phyloP scores from a whole-genome alignment of 2,888 invertebrate genomes.

The Dryomyza anilis region DNA sequence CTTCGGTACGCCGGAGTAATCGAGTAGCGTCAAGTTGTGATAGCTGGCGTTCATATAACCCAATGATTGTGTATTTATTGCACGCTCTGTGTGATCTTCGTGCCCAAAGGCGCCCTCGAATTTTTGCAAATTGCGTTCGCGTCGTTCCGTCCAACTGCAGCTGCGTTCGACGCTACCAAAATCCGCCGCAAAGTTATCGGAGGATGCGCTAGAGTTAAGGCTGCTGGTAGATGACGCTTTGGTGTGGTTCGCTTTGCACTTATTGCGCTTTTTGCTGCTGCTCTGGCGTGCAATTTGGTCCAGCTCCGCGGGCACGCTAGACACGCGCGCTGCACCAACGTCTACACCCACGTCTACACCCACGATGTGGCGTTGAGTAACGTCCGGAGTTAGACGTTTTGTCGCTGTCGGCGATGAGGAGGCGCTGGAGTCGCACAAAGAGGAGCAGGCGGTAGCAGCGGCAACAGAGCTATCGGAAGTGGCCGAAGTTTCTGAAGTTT shows the following conservation, averaged over 20 bases:
- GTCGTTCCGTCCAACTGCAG: slow-evolving; percentile 51
- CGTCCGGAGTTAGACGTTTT: not conserved
- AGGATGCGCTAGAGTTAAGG: slow-evolving; percentile 1
- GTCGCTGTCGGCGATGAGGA: slow-evolving; percentile 39
- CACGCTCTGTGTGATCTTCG: not conserved
- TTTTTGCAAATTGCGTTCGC: slow-evolving; percentile 32
- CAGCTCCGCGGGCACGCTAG: slow-evolving; percentile 53
- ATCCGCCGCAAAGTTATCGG: slow-evolving; percentile 37
- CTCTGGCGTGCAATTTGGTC: slow-evolving; percentile 49
- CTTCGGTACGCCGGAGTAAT: slow-evolving; percentile 58
- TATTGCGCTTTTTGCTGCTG: slow-evolving; percentile 27
- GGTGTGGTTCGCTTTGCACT: slow-evolving; percentile 16
- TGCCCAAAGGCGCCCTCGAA: slow-evolving; percentile 27
- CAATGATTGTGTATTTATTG: slow-evolving; percentile 30
- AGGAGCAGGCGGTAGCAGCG: not conserved
- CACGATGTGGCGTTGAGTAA: not conserved
- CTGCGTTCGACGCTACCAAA: slow-evolving; percentile 45
- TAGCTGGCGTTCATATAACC: slow-evolving; percentile 67
- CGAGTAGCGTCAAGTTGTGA: slow-evolving; percentile 67
- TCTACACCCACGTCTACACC: not conserved
- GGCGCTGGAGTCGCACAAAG: not conserved
- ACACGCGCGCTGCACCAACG: slow-evolving; percentile 31
- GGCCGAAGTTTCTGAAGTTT: no score
- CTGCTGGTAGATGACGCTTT: slow-evolving; percentile 23
- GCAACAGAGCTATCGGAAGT: no score